Evolutionary conservation across 2,113 vertebrate genomes (phyloP).

Genomic region (Mus musculus): GRCm39 chr11:107322501-107323000

Average conservation of each 20-base stretch:
- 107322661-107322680: neutral
- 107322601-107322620: neutral
- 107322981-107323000: neutral
- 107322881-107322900: conserved; percentile 35
- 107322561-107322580: neutral
- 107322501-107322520: neutral
- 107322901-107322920: conserved; percentile 61
- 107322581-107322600: neutral
- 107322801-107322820: neutral
- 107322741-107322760: neutral
- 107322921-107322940: conserved; percentile 53
- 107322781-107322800: neutral
- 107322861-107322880: conserved; percentile 23
- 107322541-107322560: neutral
- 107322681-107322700: neutral
- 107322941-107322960: conserved; percentile 57
- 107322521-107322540: neutral
- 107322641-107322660: too few relatives aligned
- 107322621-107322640: neutral
- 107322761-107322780: neutral
- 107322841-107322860: neutral
- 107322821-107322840: conserved; percentile 27
- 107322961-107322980: conserved; percentile 28
- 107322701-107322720: neutral
- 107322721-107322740: neutral